Evolutionary conservation across 2,797 vertebrate genomes (phyloP).

Genomic region (Distichodus sexfasciatus): DNA sequence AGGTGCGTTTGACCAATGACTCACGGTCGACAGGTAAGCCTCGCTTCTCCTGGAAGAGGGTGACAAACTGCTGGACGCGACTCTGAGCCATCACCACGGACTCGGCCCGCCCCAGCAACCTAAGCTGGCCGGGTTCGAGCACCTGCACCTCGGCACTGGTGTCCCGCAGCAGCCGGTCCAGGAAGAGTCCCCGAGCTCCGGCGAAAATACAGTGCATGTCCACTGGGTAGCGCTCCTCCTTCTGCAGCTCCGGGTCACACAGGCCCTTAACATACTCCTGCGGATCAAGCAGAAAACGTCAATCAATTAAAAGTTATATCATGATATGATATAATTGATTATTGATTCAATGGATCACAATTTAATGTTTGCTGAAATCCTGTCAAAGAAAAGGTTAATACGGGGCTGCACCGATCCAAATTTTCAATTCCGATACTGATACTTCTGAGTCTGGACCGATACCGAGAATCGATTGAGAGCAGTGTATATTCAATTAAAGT

Average conservation of each 20-base stretch:
- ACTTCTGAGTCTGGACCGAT: no score
- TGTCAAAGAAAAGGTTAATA: no score
- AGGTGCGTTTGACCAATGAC: constrained; percentile 83
- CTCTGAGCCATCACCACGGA: constrained; percentile 96
- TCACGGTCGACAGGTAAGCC: constrained; percentile 80
- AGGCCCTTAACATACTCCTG: constrained; percentile 95
- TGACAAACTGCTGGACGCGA: constrained; percentile 91
- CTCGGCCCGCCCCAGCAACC: constrained; percentile 82
- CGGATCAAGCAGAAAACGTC: no score
- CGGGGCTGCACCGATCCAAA: no score
- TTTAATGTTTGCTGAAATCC: no score
- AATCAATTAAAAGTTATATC: no score
- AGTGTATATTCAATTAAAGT: no score
- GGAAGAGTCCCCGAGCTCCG: constrained; percentile 85
- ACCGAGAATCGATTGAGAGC: no score
- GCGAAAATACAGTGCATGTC: constrained; percentile 98
- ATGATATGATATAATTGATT: no score
- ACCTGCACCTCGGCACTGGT: constrained; percentile 90
- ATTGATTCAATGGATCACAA: no score
- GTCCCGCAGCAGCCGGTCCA: constrained; percentile 87
- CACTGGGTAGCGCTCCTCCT: constrained; percentile 87
- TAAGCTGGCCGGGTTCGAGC: constrained; percentile 81
- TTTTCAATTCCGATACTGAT: no score
- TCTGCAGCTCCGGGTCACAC: constrained; percentile 90
- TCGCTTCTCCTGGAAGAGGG: constrained; percentile 85